Conservation (phyloP, 2,797 vertebrate species). For the Melanotaenia trifasciata region DNA sequence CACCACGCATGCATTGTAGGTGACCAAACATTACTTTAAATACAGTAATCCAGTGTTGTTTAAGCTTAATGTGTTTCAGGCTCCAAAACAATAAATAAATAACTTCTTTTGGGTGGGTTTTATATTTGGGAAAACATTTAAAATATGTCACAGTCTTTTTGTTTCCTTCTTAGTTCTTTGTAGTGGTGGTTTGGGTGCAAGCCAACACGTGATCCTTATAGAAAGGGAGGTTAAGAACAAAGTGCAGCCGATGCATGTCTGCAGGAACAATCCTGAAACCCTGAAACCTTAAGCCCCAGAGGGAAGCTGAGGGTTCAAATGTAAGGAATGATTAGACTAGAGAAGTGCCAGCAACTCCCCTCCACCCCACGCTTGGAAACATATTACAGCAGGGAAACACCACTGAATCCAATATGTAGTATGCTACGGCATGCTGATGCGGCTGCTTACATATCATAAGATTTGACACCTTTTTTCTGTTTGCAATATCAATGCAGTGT, state of each 20-base stretch:
- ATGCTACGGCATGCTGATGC: slow-evolving; percentile 55
- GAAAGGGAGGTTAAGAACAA: slow-evolving; percentile 29
- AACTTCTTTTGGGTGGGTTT: slow-evolving; percentile 30
- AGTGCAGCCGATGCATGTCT: slow-evolving; percentile 17
- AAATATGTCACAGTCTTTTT: slow-evolving; percentile 50
- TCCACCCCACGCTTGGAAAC: slow-evolving; percentile 6
- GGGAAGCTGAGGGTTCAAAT: slow-evolving; percentile 33
- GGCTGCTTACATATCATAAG: slow-evolving; percentile 27
- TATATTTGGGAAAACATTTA: slow-evolving; percentile 34
- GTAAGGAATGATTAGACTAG: slow-evolving; percentile 34
- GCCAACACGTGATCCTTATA: slow-evolving; percentile 45
- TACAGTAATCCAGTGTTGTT: slow-evolving; percentile 63
- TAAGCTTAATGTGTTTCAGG: slow-evolving; percentile 65
- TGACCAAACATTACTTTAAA: slow-evolving; percentile 70
- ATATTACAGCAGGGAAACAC: slow-evolving; percentile 32
- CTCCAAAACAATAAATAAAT: slow-evolving; percentile 38
- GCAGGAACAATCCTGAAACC: slow-evolving; percentile 24
- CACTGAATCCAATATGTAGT: slow-evolving; percentile 46
- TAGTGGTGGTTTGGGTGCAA: slow-evolving; percentile 35
- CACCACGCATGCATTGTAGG: slow-evolving; percentile 81
- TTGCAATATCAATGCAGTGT: slow-evolving; percentile 20
- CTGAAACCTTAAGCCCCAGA: slow-evolving; percentile 33
- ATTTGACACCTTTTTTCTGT: slow-evolving; percentile 30
- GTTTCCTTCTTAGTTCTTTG: slow-evolving; percentile 43
- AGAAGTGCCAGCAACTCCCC: slow-evolving; percentile 11